A percentile compares a stretch with the other conserved stretches of the same genome.
Evolutionary conservation across 1,140 invertebrate species (phyloP).

Genomic region (Paraescarpia echinospica): DNA sequence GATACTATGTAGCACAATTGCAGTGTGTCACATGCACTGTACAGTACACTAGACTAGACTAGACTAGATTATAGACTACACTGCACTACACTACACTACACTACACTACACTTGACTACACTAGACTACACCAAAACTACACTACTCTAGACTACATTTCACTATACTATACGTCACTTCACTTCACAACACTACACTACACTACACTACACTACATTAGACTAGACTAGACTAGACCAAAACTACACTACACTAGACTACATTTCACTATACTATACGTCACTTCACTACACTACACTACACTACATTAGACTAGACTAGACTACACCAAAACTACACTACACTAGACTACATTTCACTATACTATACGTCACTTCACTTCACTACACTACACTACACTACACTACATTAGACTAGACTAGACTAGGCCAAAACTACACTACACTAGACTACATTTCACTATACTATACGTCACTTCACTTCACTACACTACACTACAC

Average conservation of each 20-base stretch:
- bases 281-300: no score
- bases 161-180: constrained; percentile 27
- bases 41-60: constrained; percentile 27
- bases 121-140: no score
- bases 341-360: no score
- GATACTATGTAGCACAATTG: no score
- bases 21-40: no score
- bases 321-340: no score
- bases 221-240: no score
- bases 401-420: not conserved
- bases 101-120: no score
- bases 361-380: no score
- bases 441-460: no score
- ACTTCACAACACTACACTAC: constrained; percentile 29
- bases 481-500: constrained; percentile 2
- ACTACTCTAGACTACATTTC: constrained; percentile 20
- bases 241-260: constrained; percentile 11
- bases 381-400: no score
- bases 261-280: not conserved
- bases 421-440: not conserved
- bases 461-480: no score
- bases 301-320: constrained; percentile 15
- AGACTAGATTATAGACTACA: constrained; percentile 29
- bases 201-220: constrained; percentile 25
- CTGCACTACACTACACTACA: constrained; percentile 13